Evolutionary conservation across 2,888 invertebrate genomes (phyloP), one percentile per base, ranked within the genome.

Genomic region (Microdon myrmicae): DNA sequence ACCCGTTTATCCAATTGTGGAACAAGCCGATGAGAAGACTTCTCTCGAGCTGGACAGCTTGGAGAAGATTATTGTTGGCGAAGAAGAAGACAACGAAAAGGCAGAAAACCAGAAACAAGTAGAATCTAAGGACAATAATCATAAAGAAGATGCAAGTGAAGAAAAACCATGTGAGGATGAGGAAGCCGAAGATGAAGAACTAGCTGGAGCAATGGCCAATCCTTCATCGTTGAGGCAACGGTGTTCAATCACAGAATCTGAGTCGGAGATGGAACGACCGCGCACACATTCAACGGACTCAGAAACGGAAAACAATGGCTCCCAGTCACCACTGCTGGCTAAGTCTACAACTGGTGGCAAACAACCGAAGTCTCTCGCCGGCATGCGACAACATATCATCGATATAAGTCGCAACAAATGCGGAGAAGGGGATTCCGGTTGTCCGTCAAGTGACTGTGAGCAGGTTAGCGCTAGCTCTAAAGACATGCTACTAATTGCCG

Each of bases 1-100:
- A 39, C 74, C 75, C 0, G 74, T 76, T 86, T 91, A 92, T 77
- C 91, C 92, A 3, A 92, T 92, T 69, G 91, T 90, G 1, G 92
- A 92, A 79, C 90, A 90, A 74, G 87, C 89, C 0, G 92, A 90
- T 72, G 91, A 92, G 88, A 81, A 76, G 74, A 76, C 67, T 68
- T 77, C 55, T 72, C 73, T 69, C 73, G 81, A 70, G 75, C 28
- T 68, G 8, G 64, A 69, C 7, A 72, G 69, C 71, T 74, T 20
- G 72, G 68, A 67, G 6, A 61, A 67, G 12, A 35, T 49, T 7
- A 43, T 26, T 4, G 53, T 47, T 13, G 58, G 58, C 9, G 55
- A 55, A 2, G 64, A 66, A 12, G 47, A 45, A 8, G 53, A 54
- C 22, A 58, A 32, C 16, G 45, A 59, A 13, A 48, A 58, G 5